Evolutionary conservation across 2,888 invertebrate genomes (phyloP).

Genomic region (Drosophila colorata): DNA sequence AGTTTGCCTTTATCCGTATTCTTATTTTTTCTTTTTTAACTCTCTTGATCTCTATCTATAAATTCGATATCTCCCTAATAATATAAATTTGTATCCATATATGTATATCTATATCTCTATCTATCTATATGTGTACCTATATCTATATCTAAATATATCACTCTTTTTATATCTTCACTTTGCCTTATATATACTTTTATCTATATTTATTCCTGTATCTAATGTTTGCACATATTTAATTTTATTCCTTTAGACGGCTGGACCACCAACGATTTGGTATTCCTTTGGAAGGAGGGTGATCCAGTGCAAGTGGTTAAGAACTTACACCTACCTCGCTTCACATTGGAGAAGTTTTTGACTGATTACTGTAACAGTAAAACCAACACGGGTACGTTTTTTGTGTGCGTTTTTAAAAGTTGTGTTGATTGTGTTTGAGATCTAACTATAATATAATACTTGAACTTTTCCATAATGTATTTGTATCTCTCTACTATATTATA

Average conservation of each 20-base stretch:
- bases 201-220: not conserved
- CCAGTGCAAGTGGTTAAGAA: slow-evolving; percentile 98
- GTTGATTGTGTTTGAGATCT: slow-evolving; percentile 52
- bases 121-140: not conserved
- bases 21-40: not conserved
- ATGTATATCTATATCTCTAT: not conserved
- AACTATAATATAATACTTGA: slow-evolving; percentile 19
- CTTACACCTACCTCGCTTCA: slow-evolving; percentile 96
- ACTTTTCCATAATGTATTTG: slow-evolving; percentile 10
- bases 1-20: not conserved
- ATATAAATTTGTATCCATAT: too few relatives aligned
- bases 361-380: slow-evolving; percentile 99
- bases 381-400: slow-evolving; percentile 92
- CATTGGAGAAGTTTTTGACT: slow-evolving; percentile 96
- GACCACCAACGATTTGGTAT: slow-evolving; percentile 98
- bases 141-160: not conserved
- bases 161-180: not conserved
- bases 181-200: not conserved
- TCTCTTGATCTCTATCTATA: too few relatives aligned
- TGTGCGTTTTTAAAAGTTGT: slow-evolving; percentile 28
- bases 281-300: slow-evolving; percentile 97
- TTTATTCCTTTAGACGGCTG: slow-evolving; percentile 92
- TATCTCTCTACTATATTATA: slow-evolving; percentile 3
- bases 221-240: not conserved
- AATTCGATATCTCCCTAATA: too few relatives aligned